phyloP scores from a whole-genome alignment of 2,113 vertebrate species.

The Ptychochromis oligacanthus region DNA sequence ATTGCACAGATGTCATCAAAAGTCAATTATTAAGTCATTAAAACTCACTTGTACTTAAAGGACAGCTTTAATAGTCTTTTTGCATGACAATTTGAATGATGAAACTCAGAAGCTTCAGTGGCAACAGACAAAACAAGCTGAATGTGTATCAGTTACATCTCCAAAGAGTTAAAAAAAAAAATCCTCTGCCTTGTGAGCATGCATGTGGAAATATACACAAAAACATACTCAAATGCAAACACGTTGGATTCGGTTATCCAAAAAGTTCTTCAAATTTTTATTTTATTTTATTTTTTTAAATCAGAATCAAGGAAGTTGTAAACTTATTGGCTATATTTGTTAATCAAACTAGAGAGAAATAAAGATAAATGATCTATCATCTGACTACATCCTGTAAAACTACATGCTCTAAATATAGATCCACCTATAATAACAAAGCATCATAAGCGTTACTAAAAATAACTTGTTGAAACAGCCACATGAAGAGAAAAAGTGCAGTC shows the following conservation, averaged over 20 bases:
- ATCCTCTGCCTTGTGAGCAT: not conserved
- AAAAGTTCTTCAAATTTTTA: slow-evolving; percentile 45
- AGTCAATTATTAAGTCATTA: not conserved
- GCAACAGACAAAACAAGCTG: not conserved
- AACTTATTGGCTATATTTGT: slow-evolving; percentile 24
- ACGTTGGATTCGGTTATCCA: not conserved
- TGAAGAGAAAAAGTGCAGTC: slow-evolving; percentile 33
- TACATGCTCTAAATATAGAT: slow-evolving; percentile 14
- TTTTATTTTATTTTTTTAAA: too few species aligned
- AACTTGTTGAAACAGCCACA: slow-evolving; percentile 9
- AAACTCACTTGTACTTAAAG: not conserved
- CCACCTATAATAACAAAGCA: not conserved
- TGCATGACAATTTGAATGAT: not conserved
- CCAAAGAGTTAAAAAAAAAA: slow-evolving; percentile 3
- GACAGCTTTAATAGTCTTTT: not conserved
- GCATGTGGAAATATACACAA: slow-evolving; percentile 11
- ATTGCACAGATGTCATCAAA: not conserved
- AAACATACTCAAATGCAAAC: slow-evolving; percentile 6
- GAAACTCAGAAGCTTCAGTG: slow-evolving; percentile 2
- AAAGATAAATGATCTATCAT: slow-evolving; percentile 8
- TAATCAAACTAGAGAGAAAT: slow-evolving; percentile 57
- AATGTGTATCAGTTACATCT: slow-evolving; percentile 30
- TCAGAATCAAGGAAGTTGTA: not conserved
- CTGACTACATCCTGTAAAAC: not conserved
- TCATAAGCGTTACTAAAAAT: slow-evolving; percentile 45